phyloP scores from a whole-genome alignment of 2,888 invertebrate species.

The Masnerella sp. region DNA sequence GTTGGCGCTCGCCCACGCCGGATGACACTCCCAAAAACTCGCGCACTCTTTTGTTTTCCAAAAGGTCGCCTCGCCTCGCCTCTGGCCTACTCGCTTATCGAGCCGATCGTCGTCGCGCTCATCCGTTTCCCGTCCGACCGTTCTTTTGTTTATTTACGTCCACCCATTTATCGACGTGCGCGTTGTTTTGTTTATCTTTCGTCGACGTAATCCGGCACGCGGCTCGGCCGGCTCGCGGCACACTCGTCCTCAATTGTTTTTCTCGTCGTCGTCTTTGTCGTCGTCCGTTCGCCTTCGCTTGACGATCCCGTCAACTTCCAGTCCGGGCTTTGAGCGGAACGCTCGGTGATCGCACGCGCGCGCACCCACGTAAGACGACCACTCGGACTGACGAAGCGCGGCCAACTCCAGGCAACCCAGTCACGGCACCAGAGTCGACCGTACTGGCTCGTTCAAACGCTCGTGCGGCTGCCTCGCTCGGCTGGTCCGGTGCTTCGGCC shows the following conservation, averaged over 20 bases:
- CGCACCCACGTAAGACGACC: conserved; percentile 49
- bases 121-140: too few relatives aligned
- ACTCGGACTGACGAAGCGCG: conserved; percentile 26
- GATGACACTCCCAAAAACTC: conserved; percentile 46
- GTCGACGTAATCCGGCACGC: too few relatives aligned
- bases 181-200: too few relatives aligned
- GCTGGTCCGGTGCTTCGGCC: conserved; percentile 41
- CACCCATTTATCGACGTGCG: too few relatives aligned
- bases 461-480: conserved; percentile 37
- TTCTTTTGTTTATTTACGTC: too few relatives aligned
- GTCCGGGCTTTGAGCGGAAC: too few relatives aligned
- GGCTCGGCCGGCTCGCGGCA: too few relatives aligned
- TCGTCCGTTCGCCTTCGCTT: conserved; percentile 5
- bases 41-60: conserved; percentile 24
- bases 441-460: conserved; percentile 43
- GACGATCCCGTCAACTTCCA: background rate
- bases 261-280: too few relatives aligned
- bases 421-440: conserved; percentile 58
- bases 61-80: too few relatives aligned
- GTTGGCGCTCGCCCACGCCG: conserved; percentile 29
- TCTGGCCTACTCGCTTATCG: too few relatives aligned
- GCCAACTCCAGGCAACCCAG: conserved; percentile 53
- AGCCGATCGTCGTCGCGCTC: background rate
- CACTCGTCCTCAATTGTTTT: too few relatives aligned
- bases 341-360: conserved; percentile 49